A percentile compares a stretch with the other conserved stretches of the same genome.
phyloP scores from a whole-genome alignment of 2,797 vertebrate species.

The Siniperca scherzeri region DNA sequence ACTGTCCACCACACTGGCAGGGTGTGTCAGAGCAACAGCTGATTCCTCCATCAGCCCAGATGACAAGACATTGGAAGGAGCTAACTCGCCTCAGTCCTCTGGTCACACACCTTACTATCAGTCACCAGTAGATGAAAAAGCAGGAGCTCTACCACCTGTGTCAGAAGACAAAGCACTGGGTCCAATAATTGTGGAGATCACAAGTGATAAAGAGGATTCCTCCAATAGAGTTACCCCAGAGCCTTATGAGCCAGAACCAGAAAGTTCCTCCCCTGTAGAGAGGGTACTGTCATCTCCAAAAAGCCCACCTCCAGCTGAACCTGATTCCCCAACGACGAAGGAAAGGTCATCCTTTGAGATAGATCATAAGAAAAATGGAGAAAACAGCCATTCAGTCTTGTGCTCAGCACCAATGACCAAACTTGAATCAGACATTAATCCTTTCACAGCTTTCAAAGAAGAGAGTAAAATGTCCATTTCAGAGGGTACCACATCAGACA shows the following conservation, averaged over 20 bases:
- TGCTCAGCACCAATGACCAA: constrained; percentile 81
- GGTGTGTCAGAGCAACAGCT: constrained; percentile 73
- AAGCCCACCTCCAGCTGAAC: constrained; percentile 83
- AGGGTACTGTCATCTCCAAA: constrained; percentile 86
- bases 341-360: constrained; percentile 76
- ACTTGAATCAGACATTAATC: constrained; percentile 86
- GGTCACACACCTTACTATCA: constrained; percentile 99
- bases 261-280: constrained; percentile 86
- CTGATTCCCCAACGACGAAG: constrained; percentile 83
- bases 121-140: constrained; percentile 95
- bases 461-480: constrained; percentile 99
- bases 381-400: constrained; percentile 69
- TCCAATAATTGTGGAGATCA: constrained; percentile 92
- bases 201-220: constrained; percentile 90
- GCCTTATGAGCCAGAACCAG: constrained; percentile 87
- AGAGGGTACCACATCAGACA: constrained; percentile 97
- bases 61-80: constrained; percentile 93
- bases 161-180: constrained; percentile 74
- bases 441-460: constrained; percentile 91
- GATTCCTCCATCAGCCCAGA: constrained; percentile 91
- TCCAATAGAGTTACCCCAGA: constrained; percentile 90
- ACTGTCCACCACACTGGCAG: constrained; percentile 81
- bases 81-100: constrained; percentile 93
- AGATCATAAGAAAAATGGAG: constrained; percentile 78
- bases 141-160: constrained; percentile 83